phyloP scores from a whole-genome alignment of 2,888 invertebrate genomes.

The Patella depressa region DNA sequence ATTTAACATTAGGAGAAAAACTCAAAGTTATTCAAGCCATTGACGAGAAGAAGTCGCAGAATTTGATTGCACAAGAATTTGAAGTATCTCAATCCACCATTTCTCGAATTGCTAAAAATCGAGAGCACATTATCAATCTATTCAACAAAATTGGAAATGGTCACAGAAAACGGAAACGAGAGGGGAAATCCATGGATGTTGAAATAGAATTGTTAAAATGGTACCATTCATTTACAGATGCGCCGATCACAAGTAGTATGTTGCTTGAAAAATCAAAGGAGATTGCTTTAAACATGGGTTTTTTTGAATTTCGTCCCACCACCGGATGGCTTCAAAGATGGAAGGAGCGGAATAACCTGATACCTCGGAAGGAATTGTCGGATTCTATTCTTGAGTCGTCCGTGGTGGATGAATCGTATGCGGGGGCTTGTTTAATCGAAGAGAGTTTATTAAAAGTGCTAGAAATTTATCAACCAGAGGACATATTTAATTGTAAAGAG shows the following conservation, averaged over 20 bases:
- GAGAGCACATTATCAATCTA: neutral
- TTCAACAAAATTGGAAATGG: conserved; percentile 7
- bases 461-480: conserved; percentile 8
- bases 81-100: conserved; percentile 5
- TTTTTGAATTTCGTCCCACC: neutral
- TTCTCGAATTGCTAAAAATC: conserved; percentile 1
- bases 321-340: conserved; percentile 2
- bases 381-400: neutral
- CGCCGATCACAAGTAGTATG: neutral
- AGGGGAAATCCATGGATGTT: neutral
- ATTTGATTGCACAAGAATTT: conserved; percentile 4
- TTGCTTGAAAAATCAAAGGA: conserved; percentile 3
- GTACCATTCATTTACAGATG: neutral
- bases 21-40: conserved; percentile 5
- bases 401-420: neutral
- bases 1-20: neutral
- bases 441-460: conserved; percentile 9
- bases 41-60: neutral
- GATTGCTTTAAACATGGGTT: neutral
- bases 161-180: neutral
- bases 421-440: neutral
- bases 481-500: conserved; percentile 2
- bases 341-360: neutral
- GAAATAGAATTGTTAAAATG: conserved; percentile 1
- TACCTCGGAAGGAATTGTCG: neutral